Conservation (phyloP, 2,113 vertebrate genomes). For the Candoia aspera region DNA sequence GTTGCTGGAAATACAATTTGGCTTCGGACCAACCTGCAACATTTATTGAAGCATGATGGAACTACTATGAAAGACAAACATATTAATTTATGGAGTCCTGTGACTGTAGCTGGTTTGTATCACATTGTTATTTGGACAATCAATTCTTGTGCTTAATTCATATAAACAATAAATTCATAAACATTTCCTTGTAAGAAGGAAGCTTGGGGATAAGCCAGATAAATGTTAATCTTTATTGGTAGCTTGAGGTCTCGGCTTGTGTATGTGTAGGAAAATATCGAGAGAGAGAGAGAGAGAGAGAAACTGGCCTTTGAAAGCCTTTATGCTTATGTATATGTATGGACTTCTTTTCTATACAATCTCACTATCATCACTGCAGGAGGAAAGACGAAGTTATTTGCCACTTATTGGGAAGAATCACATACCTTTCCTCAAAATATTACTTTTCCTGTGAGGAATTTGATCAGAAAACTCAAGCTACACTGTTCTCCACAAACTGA, state of each 20-base stretch:
- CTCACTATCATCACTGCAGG: neutral
- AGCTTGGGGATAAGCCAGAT: conserved; percentile 38
- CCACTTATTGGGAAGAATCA: neutral
- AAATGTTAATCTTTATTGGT: conserved; percentile 60
- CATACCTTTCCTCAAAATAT: neutral
- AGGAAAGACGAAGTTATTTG: neutral
- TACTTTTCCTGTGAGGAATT: neutral
- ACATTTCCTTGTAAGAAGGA: conserved; percentile 64
- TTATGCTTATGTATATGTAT: conserved; percentile 36
- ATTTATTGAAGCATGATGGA: conserved; percentile 53
- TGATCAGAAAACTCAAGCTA: neutral
- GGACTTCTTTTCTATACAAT: neutral
- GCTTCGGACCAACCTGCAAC: conserved; percentile 51
- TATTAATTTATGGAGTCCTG: conserved; percentile 56
- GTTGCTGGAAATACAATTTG: conserved; percentile 58
- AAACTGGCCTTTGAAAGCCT: conserved; percentile 60
- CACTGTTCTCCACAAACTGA: neutral
- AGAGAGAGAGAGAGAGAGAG: too few relatives aligned
- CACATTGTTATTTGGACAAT: conserved; percentile 56
- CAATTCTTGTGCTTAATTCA: conserved; percentile 65
- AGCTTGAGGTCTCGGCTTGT: conserved; percentile 38
- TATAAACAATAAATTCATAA: conserved; percentile 65
- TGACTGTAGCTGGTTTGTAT: conserved; percentile 51
- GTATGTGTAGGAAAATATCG: neutral
- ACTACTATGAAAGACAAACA: conserved; percentile 64